A percentile compares a stretch with the other conserved stretches of the same genome.
Evolutionary conservation across 2,888 invertebrate species (phyloP).

Genomic region (Caenorhabditis drosophilae): DNA sequence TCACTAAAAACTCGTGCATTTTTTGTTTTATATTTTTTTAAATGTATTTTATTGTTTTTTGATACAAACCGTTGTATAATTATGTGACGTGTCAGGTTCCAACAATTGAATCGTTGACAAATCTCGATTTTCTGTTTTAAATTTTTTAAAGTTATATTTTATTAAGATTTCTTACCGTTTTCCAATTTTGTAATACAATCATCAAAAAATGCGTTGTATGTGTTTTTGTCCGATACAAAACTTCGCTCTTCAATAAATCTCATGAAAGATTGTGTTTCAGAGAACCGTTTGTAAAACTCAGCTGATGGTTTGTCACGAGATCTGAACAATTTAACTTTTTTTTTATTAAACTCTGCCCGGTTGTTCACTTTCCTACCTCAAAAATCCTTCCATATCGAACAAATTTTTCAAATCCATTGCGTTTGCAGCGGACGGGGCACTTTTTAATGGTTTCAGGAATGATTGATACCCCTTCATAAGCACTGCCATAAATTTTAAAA

Average conservation of each 20-base stretch:
- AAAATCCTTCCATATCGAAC: conserved; percentile 88
- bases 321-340: conserved; percentile 7
- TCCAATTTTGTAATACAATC: conserved; percentile 85
- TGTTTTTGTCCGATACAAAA: conserved; percentile 92
- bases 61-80: conserved; percentile 41
- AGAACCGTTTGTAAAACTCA: conserved; percentile 64
- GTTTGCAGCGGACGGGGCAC: conserved; percentile 80
- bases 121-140: conserved; percentile 38
- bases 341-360: no score
- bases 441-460: conserved; percentile 71
- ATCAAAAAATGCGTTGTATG: conserved; percentile 92
- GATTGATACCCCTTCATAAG: conserved; percentile 70
- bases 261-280: conserved; percentile 66
- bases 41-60: no score
- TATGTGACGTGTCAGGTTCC: conserved; percentile 36
- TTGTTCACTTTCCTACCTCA: conserved; percentile 75
- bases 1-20: no score
- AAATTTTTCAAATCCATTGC: conserved; percentile 93
- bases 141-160: no score
- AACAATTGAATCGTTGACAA: conserved; percentile 27
- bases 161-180: no score
- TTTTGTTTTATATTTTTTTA: no score
- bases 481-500: conserved; percentile 76
- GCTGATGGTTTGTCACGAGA: conserved; percentile 79
- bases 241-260: conserved; percentile 97